Conservation (phyloP, 2,888 invertebrate genomes). For the Cataglyphis altisquamis region DNA sequence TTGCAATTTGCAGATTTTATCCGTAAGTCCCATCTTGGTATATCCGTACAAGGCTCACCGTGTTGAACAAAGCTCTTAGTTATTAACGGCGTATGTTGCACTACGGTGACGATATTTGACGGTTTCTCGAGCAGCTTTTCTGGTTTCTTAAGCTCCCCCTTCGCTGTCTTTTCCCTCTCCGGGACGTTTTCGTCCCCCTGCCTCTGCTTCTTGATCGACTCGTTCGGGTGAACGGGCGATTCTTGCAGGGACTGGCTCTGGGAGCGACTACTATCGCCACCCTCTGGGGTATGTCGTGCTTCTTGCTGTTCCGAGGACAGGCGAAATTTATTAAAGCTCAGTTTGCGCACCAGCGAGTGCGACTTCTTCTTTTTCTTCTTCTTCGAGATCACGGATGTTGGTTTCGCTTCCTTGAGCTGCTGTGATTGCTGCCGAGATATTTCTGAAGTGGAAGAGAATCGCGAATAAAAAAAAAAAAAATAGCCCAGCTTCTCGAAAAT, state of each 20-base stretch:
- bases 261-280: conserved; percentile 82
- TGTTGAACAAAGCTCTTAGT: conserved; percentile 74
- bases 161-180: conserved; percentile 56
- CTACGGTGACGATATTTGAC: conserved; percentile 79
- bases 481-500: neutral
- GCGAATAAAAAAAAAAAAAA: conserved; percentile 47
- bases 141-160: conserved; percentile 70
- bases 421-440: conserved; percentile 56
- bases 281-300: conserved; percentile 79
- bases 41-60: conserved; percentile 70
- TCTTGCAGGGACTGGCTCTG: conserved; percentile 83
- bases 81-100: conserved; percentile 81
- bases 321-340: conserved; percentile 82
- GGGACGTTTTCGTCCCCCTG: conserved; percentile 34
- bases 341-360: conserved; percentile 80
- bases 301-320: conserved; percentile 72
- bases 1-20: conserved; percentile 4
- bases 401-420: conserved; percentile 56
- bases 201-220: conserved; percentile 71
- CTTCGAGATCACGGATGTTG: conserved; percentile 23
- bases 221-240: conserved; percentile 78
- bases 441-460: conserved; percentile 58
- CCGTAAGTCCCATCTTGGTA: neutral
- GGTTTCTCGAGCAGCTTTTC: conserved; percentile 76
- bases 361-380: conserved; percentile 78